phyloP scores from a whole-genome alignment of 2,888 invertebrate genomes.

The Tinea trinotella region DNA sequence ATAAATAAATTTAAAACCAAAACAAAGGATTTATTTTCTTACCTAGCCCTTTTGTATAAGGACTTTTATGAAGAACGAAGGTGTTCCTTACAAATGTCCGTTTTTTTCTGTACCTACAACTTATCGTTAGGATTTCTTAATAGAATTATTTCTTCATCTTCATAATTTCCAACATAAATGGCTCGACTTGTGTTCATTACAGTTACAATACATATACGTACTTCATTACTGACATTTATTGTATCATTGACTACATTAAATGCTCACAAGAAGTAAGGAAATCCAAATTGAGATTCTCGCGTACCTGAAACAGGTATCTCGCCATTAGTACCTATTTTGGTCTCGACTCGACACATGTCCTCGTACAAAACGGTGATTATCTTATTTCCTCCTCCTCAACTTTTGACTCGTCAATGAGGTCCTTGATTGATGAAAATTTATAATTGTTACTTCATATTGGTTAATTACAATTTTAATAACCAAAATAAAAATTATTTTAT shows the following conservation, averaged over 20 bases:
- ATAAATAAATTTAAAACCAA: too few species aligned
- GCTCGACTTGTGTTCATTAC: background rate
- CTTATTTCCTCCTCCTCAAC: background rate
- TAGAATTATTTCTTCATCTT: background rate
- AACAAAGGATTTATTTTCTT: too few species aligned
- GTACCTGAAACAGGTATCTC: slow-evolving; percentile 7
- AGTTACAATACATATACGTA: background rate
- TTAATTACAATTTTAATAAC: background rate
- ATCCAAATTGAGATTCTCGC: background rate
- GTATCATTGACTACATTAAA: slow-evolving; percentile 9
- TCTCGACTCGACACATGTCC: background rate
- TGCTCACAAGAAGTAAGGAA: slow-evolving; percentile 7
- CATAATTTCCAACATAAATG: background rate
- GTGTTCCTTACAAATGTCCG: too few species aligned
- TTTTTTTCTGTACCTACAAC: too few species aligned
- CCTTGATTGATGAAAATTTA: background rate
- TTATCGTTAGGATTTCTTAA: too few species aligned
- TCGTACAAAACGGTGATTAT: background rate
- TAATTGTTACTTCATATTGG: too few species aligned
- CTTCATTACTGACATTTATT: slow-evolving; percentile 3
- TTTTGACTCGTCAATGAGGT: background rate
- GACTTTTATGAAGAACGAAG: too few species aligned
- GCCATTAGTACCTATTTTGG: slow-evolving; percentile 7
- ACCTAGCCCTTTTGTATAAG: too few species aligned
- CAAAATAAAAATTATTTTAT: too few species aligned